phyloP scores from a whole-genome alignment of 1,140 invertebrate genomes.

The Xylocopa sonorina region DNA sequence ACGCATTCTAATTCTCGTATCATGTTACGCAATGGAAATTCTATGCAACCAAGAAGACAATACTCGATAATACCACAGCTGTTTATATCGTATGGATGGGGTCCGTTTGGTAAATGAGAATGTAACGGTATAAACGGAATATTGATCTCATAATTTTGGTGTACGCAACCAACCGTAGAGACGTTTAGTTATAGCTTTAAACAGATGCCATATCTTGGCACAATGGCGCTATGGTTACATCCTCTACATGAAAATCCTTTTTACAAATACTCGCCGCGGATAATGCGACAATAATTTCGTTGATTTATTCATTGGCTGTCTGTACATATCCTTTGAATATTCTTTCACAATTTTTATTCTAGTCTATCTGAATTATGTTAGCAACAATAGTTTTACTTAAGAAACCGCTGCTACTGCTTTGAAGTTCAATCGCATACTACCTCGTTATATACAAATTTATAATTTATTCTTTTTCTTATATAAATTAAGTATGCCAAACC shows the following conservation, averaged over 20 bases:
- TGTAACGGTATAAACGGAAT: constrained; percentile 5
- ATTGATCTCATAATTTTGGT: constrained; percentile 46
- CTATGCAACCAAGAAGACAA: constrained; percentile 68
- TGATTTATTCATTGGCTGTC: background rate
- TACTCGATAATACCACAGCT: constrained; percentile 82
- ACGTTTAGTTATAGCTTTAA: constrained; percentile 3
- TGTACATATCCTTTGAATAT: constrained; percentile 10
- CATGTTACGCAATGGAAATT: constrained; percentile 57
- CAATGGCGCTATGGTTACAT: background rate
- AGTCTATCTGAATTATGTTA: background rate
- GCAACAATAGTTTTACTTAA: background rate
- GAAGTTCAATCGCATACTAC: background rate
- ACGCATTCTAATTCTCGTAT: constrained; percentile 61
- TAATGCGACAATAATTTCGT: background rate
- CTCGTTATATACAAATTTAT: background rate
- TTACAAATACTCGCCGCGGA: background rate
- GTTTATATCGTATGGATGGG: constrained; percentile 82
- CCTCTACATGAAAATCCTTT: background rate
- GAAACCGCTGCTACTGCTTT: background rate
- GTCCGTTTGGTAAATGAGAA: constrained; percentile 75
- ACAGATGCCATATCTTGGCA: background rate
- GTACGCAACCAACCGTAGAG: background rate
- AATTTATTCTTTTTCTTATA: background rate
- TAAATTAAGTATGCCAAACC: background rate
- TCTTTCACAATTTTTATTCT: background rate